Evolutionary conservation across 35 echinoderm and acorn worm genomes (phyloP).

Genomic region (Heliocidaris tuberculata): DNA sequence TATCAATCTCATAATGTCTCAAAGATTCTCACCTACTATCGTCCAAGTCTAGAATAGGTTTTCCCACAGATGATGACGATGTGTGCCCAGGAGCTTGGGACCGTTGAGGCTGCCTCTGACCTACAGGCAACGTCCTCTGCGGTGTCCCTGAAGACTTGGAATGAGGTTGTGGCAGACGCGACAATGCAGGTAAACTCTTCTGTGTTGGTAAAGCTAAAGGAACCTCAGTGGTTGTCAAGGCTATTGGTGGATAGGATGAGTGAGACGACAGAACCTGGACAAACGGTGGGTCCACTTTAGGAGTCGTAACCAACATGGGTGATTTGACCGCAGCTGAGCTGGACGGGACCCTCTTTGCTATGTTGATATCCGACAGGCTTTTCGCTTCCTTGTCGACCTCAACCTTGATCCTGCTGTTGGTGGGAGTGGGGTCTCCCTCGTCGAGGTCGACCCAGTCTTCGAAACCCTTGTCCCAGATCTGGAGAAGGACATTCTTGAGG

Average conservation of each 20-base stretch:
- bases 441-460: constrained; percentile 69
- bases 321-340: background rate
- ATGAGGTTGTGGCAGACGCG: background rate
- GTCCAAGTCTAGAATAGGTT: background rate
- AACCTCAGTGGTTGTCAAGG: background rate
- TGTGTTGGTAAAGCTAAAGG: no score
- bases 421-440: constrained; percentile 42
- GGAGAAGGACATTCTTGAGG: constrained; percentile 18
- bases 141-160: background rate
- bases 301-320: background rate
- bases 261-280: background rate
- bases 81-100: no score
- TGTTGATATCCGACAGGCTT: background rate
- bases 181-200: no score
- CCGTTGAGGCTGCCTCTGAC: background rate
- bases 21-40: background rate
- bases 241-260: background rate
- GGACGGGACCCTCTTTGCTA: background rate
- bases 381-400: constrained; percentile 20
- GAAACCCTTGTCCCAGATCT: constrained; percentile 64
- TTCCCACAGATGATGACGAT: background rate
- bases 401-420: constrained; percentile 47
- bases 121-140: background rate
- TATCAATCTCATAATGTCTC: no score
- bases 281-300: background rate